These are phyloP conservation scores for Aurelia sp. DNA, from an alignment of 30 jellyfish, hydroid and myxozoan species.

Conservation along the genomic window DNA sequence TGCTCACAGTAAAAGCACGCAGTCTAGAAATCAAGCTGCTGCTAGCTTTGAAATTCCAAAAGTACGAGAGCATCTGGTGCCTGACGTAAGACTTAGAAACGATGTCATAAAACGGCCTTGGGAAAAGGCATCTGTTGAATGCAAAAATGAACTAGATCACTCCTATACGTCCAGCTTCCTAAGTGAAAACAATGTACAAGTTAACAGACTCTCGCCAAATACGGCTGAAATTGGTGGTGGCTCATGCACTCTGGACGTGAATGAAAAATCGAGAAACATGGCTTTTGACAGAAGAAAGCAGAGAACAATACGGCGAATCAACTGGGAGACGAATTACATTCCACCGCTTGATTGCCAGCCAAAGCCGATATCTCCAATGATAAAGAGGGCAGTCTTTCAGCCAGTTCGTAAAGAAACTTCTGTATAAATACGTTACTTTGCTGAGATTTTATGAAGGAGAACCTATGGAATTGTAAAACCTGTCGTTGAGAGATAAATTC, in stretches of 20 bases:
- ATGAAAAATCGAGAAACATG: not conserved
- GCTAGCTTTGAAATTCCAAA: constrained; percentile 19
- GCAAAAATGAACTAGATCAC: not conserved
- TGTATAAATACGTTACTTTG: not conserved
- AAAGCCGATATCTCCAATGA: not conserved
- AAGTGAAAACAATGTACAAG: not conserved
- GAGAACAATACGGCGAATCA: constrained; percentile 24
- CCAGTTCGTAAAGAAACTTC: constrained; percentile 41
- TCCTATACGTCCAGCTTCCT: not conserved
- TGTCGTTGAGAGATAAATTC: no score
- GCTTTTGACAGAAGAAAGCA: constrained; percentile 30
- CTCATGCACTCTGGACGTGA: not conserved
- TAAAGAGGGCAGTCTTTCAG: not conserved
- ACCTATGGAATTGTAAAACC: not conserved
- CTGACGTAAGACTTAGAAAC: constrained; percentile 18
- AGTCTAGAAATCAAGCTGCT: not conserved
- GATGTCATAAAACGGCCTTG: constrained; percentile 1
- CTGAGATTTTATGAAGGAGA: not conserved
- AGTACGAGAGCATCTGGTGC: constrained; percentile 38
- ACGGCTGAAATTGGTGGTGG: not conserved
- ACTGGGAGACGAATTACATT: constrained; percentile 46
- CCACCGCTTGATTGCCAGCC: constrained; percentile 34
- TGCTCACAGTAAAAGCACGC: not conserved
- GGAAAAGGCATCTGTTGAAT: not conserved
- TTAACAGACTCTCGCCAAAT: constrained; percentile 5